Percentiles rank a stretch among this genome's conserved stretches.
phyloP scores from a whole-genome alignment of 2,113 vertebrate genomes.

The Canis aureus region DNA sequence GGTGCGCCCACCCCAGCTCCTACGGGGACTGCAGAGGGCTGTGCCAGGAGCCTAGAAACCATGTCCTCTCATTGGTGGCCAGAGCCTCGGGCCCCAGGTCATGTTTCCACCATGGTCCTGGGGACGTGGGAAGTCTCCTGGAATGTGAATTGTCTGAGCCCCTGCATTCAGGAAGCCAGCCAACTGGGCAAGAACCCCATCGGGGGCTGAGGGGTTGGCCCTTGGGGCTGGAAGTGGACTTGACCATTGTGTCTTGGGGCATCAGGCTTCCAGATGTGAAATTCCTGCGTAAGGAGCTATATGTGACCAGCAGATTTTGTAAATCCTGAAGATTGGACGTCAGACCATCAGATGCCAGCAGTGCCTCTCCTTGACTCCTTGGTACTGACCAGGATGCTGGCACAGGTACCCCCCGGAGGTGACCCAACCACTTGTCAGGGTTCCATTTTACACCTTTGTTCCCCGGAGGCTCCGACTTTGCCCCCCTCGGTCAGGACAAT shows the following conservation, averaged over 20 bases:
- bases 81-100: background rate
- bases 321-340: background rate
- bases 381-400: background rate
- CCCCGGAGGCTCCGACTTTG: background rate
- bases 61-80: background rate
- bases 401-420: background rate
- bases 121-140: background rate
- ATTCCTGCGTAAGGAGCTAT: background rate
- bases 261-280: background rate
- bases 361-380: background rate
- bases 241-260: background rate
- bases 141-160: background rate
- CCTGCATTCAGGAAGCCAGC: background rate
- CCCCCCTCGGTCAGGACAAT: background rate
- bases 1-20: rapidly evolving
- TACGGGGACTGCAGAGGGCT: no score
- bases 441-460: background rate
- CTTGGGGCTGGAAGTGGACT: background rate
- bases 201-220: background rate
- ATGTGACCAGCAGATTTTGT: background rate
- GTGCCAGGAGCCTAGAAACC: background rate
- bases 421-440: background rate
- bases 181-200: background rate
- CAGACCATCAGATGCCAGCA: background rate
- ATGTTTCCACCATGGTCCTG: no score